Base-by-base conservation (phyloP, 2,797 vertebrate genomes). In the Bradypodion ventrale region DNA sequence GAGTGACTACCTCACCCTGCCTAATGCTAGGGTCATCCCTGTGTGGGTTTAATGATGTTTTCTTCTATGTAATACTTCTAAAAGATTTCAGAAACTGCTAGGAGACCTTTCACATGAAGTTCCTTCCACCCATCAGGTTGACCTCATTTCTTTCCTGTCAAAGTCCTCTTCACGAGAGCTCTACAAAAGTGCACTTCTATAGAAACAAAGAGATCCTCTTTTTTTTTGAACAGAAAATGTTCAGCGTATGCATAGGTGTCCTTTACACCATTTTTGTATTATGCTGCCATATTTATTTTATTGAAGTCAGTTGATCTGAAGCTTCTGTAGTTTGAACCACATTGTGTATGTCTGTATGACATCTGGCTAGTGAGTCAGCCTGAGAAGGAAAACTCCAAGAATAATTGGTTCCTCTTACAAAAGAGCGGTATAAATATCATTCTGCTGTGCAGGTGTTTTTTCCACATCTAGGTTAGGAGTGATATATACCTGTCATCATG, bases 281-380 rank as follows among this genome's bases (percentile, higher is more conserved):
- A 87, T 46, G 82, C 91, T 83, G 85, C 65, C 81, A 16, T 68
- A 35, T 81, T 85, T 87, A 78, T 90, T 89, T 94, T 91, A 90
- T 93, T 92, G 87, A 91, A 80, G 83, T 84, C 60, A 59, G 83
- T 69, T 84, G 83, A 78, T 91, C 87, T 83, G 88, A 91, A 90
- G 92, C 49, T 80, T 86, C 44, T 87, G 87, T 87, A 88, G 86
- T 91, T 92, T 81, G 81, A 89, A 86, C 84, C 73, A 83, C 66
- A 77, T 87, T 52, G 87, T 83, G 77, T 89, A 89, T 86, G 73
- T 91, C 93, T 89, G 82, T 83, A 49, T 87, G 86, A 92, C 92
- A 90, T 92, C 92, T 95, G 94, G 91, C 84, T 95, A 93, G 93
- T 93, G 95, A 96, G 91, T 95, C 93, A 95, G 80, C 91, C 89